Evolutionary conservation across 2,888 invertebrate genomes (phyloP).

Genomic region (Osmoderma eremita): DNA sequence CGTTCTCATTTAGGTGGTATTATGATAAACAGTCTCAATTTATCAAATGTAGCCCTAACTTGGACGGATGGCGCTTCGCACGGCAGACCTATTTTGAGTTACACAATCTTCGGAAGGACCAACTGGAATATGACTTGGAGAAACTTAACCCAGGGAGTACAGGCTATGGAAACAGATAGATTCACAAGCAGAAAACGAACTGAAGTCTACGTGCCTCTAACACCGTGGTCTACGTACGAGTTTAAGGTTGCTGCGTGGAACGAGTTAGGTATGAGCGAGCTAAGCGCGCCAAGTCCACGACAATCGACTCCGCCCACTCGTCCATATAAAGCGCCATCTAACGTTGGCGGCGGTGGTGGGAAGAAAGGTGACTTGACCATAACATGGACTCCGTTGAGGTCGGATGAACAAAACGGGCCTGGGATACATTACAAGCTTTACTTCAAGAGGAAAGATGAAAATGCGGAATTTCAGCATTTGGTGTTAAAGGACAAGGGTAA

Average conservation of each 20-base stretch:
- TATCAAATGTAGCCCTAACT: constrained; percentile 66
- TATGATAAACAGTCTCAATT: constrained; percentile 18
- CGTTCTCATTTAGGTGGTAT: constrained; percentile 4
- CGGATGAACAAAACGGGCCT: constrained; percentile 87
- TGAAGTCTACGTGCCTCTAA: constrained; percentile 63
- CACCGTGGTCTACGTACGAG: constrained; percentile 91
- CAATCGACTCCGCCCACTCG: constrained; percentile 84
- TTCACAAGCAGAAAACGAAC: constrained; percentile 83
- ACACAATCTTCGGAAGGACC: constrained; percentile 84
- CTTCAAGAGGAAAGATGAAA: constrained; percentile 80
- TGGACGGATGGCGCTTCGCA: constrained; percentile 93
- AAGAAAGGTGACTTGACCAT: constrained; percentile 95
- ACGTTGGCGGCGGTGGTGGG: constrained; percentile 93
- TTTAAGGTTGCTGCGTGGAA: constrained; percentile 92
- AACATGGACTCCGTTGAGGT: constrained; percentile 83
- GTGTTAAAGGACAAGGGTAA: constrained; percentile 79
- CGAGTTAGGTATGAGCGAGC: constrained; percentile 80
- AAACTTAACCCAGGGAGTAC: constrained; percentile 73
- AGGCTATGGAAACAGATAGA: constrained; percentile 78
- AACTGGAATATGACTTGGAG: constrained; percentile 88
- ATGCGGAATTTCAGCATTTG: constrained; percentile 80
- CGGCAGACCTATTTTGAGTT: constrained; percentile 81
- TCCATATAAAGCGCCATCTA: constrained; percentile 80
- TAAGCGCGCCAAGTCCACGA: constrained; percentile 86
- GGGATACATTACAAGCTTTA: constrained; percentile 91